Evolutionary conservation across 2,113 vertebrate species (phyloP).

Genomic region (Ophthalmolycus amberensis): DNA sequence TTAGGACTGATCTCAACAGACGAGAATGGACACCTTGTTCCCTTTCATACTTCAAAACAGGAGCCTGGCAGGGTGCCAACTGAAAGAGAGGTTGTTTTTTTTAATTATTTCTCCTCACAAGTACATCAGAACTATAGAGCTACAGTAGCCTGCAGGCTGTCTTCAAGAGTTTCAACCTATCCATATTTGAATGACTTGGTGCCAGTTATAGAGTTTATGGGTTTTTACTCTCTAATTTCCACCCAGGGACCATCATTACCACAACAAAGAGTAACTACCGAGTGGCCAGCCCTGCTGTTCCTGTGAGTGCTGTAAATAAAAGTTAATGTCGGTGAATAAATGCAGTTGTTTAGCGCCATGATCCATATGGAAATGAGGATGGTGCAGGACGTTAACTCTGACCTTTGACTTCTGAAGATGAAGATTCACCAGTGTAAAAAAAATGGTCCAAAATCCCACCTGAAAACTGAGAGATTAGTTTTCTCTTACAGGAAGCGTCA

Average conservation of each 20-base stretch:
- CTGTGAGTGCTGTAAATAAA: neutral
- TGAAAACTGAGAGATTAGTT: neutral
- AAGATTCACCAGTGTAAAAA: neutral
- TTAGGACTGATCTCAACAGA: slow-evolving; percentile 29
- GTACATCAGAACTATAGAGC: neutral
- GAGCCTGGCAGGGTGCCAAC: slow-evolving; percentile 3
- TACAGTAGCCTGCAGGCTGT: neutral
- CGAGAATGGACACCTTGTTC: slow-evolving; percentile 19
- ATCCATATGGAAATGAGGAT: neutral
- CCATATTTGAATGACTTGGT: neutral
- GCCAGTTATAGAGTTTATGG: neutral
- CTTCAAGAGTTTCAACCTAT: neutral
- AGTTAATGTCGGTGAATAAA: neutral
- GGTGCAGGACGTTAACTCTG: neutral
- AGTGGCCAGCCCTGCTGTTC: neutral
- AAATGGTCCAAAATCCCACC: neutral
- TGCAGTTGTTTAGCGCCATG: neutral
- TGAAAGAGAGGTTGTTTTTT: neutral
- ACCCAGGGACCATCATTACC: neutral
- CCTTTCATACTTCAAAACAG: slow-evolving; percentile 36
- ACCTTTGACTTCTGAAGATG: neutral
- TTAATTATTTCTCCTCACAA: neutral
- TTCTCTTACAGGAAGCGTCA: neutral
- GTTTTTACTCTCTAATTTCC: neutral
- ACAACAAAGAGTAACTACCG: neutral